Percentiles rank a stretch among this genome's conserved stretches.
Evolutionary conservation across 2,888 invertebrate genomes (phyloP).

Genomic region (Lepidocyrtinus sp.): DNA sequence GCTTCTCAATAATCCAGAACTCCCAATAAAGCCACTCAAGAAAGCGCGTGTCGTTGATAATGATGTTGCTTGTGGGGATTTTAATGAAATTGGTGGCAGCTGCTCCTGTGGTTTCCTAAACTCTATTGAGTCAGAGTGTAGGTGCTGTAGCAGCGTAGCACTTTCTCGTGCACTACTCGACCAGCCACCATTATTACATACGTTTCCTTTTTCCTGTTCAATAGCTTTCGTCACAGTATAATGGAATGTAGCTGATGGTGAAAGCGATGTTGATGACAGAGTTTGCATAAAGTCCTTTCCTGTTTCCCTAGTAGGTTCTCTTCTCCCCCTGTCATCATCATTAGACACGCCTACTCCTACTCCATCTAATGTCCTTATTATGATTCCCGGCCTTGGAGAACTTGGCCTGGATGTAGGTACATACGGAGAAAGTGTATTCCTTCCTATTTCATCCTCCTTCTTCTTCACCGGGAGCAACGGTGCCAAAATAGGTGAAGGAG

Average conservation of each 20-base stretch:
- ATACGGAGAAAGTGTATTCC: neutral
- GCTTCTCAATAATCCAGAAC: slow-evolving; percentile 29
- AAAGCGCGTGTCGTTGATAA: slow-evolving; percentile 14
- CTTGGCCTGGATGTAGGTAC: neutral
- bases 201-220: slow-evolving; percentile 6
- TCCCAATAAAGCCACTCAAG: slow-evolving; percentile 44
- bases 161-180: slow-evolving; percentile 22
- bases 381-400: slow-evolving; percentile 18
- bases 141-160: slow-evolving; percentile 25
- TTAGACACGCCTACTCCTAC: neutral
- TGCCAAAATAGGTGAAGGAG: slow-evolving; percentile 34
- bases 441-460: slow-evolving; percentile 20
- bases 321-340: slow-evolving; percentile 8
- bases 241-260: slow-evolving; percentile 5
- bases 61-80: neutral
- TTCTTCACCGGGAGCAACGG: slow-evolving; percentile 26
- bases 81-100: slow-evolving; percentile 15
- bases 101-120: slow-evolving; percentile 30
- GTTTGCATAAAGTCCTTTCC: slow-evolving; percentile 2
- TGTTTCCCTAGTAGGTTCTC: neutral
- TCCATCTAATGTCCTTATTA: neutral
- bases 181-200: slow-evolving; percentile 1
- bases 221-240: slow-evolving; percentile 28
- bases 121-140: neutral
- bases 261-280: neutral